phyloP scores from a whole-genome alignment of 2,797 vertebrate genomes.

The Huso huso region DNA sequence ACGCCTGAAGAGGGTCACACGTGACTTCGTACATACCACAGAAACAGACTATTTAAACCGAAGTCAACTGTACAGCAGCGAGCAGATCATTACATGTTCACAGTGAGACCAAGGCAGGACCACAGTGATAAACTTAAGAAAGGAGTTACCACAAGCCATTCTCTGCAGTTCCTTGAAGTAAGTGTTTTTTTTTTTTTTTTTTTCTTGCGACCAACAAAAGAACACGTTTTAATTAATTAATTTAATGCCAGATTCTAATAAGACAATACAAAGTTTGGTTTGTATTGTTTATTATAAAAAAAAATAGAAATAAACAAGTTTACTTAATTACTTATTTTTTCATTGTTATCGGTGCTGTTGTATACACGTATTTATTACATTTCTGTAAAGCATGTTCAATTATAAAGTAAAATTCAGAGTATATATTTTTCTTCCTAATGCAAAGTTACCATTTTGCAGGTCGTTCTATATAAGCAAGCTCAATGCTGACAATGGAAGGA shows the following conservation, averaged over 20 bases:
- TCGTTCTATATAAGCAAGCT: neutral
- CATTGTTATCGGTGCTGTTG: neutral
- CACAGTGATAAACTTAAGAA: neutral
- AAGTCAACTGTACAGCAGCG: slow-evolving; percentile 5
- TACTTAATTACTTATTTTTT: slow-evolving; percentile 3
- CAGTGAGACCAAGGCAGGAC: neutral
- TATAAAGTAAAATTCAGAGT: slow-evolving; percentile 1
- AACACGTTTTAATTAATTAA: too few species aligned
- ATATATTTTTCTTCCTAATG: neutral
- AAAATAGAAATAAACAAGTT: too few species aligned
- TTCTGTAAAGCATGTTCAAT: neutral
- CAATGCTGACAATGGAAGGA: slow-evolving; percentile 62
- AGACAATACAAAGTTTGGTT: too few species aligned
- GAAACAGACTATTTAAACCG: slow-evolving; percentile 42
- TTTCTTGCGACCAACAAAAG: too few species aligned
- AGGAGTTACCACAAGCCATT: slow-evolving; percentile 28
- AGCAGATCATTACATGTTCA: neutral
- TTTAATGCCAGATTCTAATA: too few species aligned
- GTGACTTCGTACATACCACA: slow-evolving; percentile 31
- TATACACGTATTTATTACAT: too few species aligned
- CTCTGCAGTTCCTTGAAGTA: slow-evolving; percentile 31
- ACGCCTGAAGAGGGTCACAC: slow-evolving; percentile 20
- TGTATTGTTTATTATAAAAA: too few species aligned
- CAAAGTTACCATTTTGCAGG: slow-evolving; percentile 12
- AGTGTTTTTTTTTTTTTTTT: neutral